phyloP scores from a whole-genome alignment of 2,888 invertebrate genomes.

The Drosophila basisetae region DNA sequence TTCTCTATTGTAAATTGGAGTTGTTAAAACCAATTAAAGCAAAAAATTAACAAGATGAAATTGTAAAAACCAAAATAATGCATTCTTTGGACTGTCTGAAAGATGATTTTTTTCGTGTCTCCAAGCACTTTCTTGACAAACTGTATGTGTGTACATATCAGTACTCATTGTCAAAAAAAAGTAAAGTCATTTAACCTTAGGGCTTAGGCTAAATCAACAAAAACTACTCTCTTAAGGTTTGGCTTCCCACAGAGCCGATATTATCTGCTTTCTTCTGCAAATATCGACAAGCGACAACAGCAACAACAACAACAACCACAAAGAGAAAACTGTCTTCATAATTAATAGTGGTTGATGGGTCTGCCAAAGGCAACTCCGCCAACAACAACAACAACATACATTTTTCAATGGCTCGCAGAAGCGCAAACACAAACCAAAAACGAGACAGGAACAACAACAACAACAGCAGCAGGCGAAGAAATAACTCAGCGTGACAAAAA shows the following conservation, averaged over 20 bases:
- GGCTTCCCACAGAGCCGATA: constrained; percentile 24
- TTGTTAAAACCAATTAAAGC: not conserved
- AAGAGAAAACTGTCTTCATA: constrained; percentile 49
- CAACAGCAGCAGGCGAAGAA: constrained; percentile 25
- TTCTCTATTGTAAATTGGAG: not conserved
- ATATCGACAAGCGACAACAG: constrained; percentile 51
- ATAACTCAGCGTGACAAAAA: constrained; percentile 30
- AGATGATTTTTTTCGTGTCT: not conserved
- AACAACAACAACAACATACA: constrained; percentile 56
- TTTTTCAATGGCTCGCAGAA: constrained; percentile 37
- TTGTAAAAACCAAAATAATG: not conserved
- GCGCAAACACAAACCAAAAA: constrained; percentile 23
- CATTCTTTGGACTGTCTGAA: not conserved
- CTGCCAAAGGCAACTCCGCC: constrained; percentile 40
- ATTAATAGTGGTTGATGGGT: constrained; percentile 64
- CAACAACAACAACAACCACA: constrained; percentile 14
- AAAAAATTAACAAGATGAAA: not conserved
- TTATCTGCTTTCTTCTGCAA: constrained; percentile 62
- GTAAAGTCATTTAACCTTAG: constrained; percentile 54
- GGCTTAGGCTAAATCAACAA: constrained; percentile 47
- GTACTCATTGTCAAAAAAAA: not conserved
- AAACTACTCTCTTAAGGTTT: constrained; percentile 25
- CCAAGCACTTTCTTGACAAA: not conserved
- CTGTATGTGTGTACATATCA: not conserved
- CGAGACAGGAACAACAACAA: constrained; percentile 11